Evolutionary conservation across 1,140 invertebrate species (phyloP), one percentile per base, ranked within the genome.

Genomic region (Sycobia sp.): DNA sequence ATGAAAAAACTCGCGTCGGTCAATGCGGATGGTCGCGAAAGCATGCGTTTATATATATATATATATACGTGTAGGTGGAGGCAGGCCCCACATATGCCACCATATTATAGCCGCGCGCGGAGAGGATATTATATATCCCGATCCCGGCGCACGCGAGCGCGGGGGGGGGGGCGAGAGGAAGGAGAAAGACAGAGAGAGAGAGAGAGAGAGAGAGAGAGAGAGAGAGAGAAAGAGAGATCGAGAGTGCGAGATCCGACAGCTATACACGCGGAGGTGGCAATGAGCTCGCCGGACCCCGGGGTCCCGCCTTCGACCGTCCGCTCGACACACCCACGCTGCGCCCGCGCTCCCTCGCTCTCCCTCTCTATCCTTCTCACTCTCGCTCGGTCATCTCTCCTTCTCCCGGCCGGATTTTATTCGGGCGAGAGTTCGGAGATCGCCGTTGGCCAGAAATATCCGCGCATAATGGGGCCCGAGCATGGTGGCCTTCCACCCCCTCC

Each of bases 201-300:
- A 47, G 46, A 50, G 51, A 32, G 47, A 50, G 47, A 32, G 47
- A 34, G 47, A 32, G 47, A 34, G 47, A 39, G 50, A 38, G 50
- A 50, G 14, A 36, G 16, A 36, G 49, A 36, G 49, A 51, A 29
- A 34, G 9, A 51, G 49, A 34, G n/a, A 34, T 36, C 34, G 32
- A 59, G 50, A 43, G 63, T 54, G 55, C 16, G 63, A 54, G 49
- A 54, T 54, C 29, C 63, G 49, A 59, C 14, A 58, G 49, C 64
- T 54, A n/a, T n/a, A n/a, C n/a, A n/a, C n/a, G 27, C 65, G 65
- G 59, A 66, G 65, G 65, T 66, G 65, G 58, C 65, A 57, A 66
- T 66, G 65, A 66, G 64, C n/a, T 11, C 46, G 50, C 34, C 39
- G 50, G 50, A 25, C 39, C 38, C 13, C 7, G 18, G 41, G 55